These are phyloP conservation scores for Ammodytes marinus DNA, from an alignment of 2,113 vertebrate genomes.

Conservation along the genomic window DNA sequence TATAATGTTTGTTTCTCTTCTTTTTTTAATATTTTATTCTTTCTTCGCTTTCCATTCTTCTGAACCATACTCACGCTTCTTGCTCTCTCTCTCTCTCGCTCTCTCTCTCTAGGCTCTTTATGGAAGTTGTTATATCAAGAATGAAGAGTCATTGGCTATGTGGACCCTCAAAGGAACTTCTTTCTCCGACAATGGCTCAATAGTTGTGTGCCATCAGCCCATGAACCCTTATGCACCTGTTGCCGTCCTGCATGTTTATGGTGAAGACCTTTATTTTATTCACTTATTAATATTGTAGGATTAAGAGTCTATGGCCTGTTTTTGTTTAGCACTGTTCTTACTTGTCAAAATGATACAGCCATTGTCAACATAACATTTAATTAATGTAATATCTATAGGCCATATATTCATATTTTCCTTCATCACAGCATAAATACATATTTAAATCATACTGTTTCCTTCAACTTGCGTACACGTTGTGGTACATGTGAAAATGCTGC, in stretches of 20 bases:
- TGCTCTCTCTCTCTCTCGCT: neutral
- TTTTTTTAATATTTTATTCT: neutral
- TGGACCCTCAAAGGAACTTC: slow-evolving; percentile 77
- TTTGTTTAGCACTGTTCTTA: no score
- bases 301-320: no score
- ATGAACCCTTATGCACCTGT: neutral
- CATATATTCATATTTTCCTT: no score
- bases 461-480: neutral
- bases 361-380: no score
- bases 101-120: slow-evolving; percentile 64
- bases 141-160: slow-evolving; percentile 45
- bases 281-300: no score
- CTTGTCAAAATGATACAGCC: no score
- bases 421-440: neutral
- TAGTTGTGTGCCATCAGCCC: slow-evolving; percentile 63
- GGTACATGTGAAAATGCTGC: neutral
- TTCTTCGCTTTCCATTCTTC: neutral
- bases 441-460: neutral
- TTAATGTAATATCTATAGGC: neutral
- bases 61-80: no score
- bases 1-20: neutral
- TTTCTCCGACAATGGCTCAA: slow-evolving; percentile 62
- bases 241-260: slow-evolving; percentile 59
- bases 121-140: slow-evolving; percentile 64
- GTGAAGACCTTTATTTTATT: slow-evolving; percentile 32